Evolutionary conservation across 2,888 invertebrate species (phyloP), one percentile per base, ranked within the genome.

Genomic region (Globia sparganii): DNA sequence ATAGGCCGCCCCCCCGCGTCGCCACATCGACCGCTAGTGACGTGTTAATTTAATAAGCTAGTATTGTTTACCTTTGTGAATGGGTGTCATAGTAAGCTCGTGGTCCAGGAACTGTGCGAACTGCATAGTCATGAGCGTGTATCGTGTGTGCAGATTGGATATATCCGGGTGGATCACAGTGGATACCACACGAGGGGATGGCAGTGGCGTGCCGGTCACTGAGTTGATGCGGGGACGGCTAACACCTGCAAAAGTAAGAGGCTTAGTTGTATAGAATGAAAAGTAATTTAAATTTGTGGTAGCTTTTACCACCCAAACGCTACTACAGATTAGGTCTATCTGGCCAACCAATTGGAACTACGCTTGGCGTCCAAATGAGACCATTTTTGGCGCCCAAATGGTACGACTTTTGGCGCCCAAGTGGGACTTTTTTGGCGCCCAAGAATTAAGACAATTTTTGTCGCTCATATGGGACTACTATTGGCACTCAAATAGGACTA

Each of bases 51-150:
- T 58, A 58, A 28, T 31, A 31, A 18, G 18, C 21, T 61, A 5
- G 4, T 34, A 34, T 25, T 61, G 13, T 34, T 61, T 86, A 97
- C 97, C 98, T 97, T 98, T 98, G 90, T 98, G 98, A 75, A 99
- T 98, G 2, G 99, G 99, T 0, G 99, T 99, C 97, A 99, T 98
- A 0, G 99, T 99, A 71, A 99, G 97, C 93, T 99, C 99, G 95
- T 99, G 99, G 93, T 99, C 99, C 34, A 99, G 93, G 90, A 99
- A 98, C 94, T 99, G 99, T 0, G 99, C 99, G 90, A 98, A 99
- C 96, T 99, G 99, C 99, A 99, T 99, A 61, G 98, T 97, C 98
- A 99, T 98, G 31, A 99, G 96, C 0, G 99, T 98, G 94, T 99
- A 99, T 11, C 99, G 97, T 0, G 98, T 98, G 91, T 99, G 99